These are phyloP conservation scores for Alca torda DNA, from an alignment of 2,797 vertebrate species.

Conservation along the genomic window DNA sequence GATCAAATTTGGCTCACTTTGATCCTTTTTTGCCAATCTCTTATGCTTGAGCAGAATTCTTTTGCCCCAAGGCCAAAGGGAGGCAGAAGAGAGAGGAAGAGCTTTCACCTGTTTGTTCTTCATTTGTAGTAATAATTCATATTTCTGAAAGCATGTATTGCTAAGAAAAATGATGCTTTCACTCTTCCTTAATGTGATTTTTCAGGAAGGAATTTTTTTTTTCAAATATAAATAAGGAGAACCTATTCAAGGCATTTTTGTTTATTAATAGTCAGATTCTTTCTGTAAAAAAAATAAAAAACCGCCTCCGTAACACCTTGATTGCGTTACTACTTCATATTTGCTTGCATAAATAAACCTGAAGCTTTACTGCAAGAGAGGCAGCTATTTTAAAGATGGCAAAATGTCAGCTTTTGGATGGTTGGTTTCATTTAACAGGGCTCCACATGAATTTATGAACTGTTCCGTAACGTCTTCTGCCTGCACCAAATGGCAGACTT, in stretches of 20 bases:
- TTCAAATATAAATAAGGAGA: slow-evolving; percentile 29
- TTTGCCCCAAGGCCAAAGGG: neutral
- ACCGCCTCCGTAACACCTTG: slow-evolving; percentile 12
- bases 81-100: neutral
- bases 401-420: slow-evolving; percentile 81
- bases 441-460: slow-evolving; percentile 83
- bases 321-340: slow-evolving; percentile 51
- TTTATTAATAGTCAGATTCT: slow-evolving; percentile 59
- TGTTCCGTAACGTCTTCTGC: slow-evolving; percentile 82
- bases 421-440: slow-evolving; percentile 82
- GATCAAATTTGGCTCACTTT: neutral
- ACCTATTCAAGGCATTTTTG: slow-evolving; percentile 32
- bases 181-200: neutral
- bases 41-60: neutral
- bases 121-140: slow-evolving; percentile 13
- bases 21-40: neutral
- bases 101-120: slow-evolving; percentile 18
- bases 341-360: slow-evolving; percentile 73
- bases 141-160: slow-evolving; percentile 36
- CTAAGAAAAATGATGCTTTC: slow-evolving; percentile 12
- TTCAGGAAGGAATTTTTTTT: slow-evolving; percentile 11
- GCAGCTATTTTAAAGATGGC: slow-evolving; percentile 81
- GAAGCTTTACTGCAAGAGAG: slow-evolving; percentile 68
- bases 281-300: slow-evolving; percentile 18
- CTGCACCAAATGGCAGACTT: slow-evolving; percentile 81